Base-by-base conservation (phyloP, 2,797 vertebrate species). In the Octomys mimax region DNA sequence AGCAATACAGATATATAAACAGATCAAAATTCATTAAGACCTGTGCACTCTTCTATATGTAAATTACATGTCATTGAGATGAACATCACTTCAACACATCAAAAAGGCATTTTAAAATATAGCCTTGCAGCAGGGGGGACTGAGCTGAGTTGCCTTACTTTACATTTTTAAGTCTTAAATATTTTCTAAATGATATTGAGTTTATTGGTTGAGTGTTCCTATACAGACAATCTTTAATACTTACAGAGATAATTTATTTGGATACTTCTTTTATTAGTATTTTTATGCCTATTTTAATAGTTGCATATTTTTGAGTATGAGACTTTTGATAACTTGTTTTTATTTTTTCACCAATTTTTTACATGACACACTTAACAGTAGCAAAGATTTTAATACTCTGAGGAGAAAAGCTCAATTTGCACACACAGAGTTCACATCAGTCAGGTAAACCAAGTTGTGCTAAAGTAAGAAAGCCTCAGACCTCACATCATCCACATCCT, bases 251-350 rank as follows among this genome's bases (percentile, higher is more conserved):
- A 49, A 26, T 62, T 9, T 66, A 33, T 49, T 62, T 90, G n/a
- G 3, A 24, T 95, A 57, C 26, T 75, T 86, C 39, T 57, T 85
- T 94, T 87, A 66, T 94, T n/a, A 90, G 33, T 93, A 71, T 79
- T 54, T 49, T 84, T 61, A 86, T 2, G 21, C 4, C 42, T 59
- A 28, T 64, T 87, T 95, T n/a, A 85, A 75, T 52, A 92, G 33
- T 46, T 89, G 89, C 62, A 42, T n/a, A 42, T 68, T 79, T 86
- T 92, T 84, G 22, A 86, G 3, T 89, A 28, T 75, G 87, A 87
- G 70, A 21, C n/a, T 83, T 89, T 42, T 59, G n/a, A 54, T 12
- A 78, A 54, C 14, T 46, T 46, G 52, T 88, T 95, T 86, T 78
- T 70, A 62, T 14, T 57, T 73, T 85, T 94, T 62, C 83, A 64